phyloP scores from a whole-genome alignment of 2,888 invertebrate genomes.

The Aphelenchoides bicaudatus region DNA sequence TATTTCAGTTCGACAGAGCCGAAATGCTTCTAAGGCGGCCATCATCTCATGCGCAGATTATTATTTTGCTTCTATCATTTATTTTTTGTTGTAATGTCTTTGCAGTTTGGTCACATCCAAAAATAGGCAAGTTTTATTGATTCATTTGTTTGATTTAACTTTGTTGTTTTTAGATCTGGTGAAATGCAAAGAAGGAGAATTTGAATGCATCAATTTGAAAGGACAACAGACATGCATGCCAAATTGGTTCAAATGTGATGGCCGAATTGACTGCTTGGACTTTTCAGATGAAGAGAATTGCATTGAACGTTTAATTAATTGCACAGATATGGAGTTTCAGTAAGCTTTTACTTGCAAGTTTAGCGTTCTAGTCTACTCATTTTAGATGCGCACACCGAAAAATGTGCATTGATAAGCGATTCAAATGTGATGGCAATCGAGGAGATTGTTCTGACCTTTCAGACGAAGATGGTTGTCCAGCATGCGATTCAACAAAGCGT shows the following conservation, averaged over 20 bases:
- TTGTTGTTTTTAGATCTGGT: not conserved
- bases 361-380: not conserved
- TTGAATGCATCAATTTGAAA: not conserved
- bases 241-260: constrained; percentile 6
- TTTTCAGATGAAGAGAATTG: constrained; percentile 7
- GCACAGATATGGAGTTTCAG: constrained; percentile 1
- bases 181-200: not conserved
- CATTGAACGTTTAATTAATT: not conserved
- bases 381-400: constrained; percentile 7
- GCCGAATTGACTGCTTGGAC: not conserved
- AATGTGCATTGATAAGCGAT: not conserved
- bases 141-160: too few relatives aligned
- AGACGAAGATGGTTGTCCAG: not conserved
- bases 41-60: too few relatives aligned
- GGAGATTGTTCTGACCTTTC: constrained; percentile 8
- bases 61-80: too few relatives aligned
- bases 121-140: too few relatives aligned
- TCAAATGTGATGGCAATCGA: constrained; percentile 7
- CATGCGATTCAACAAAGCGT: not conserved
- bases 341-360: not conserved
- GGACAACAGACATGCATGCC: not conserved
- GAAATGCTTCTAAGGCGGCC: too few relatives aligned
- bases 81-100: too few relatives aligned
- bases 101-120: not conserved
- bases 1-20: too few relatives aligned